Base-by-base conservation (phyloP, 2,797 vertebrate genomes). In the Varecia variegata region DNA sequence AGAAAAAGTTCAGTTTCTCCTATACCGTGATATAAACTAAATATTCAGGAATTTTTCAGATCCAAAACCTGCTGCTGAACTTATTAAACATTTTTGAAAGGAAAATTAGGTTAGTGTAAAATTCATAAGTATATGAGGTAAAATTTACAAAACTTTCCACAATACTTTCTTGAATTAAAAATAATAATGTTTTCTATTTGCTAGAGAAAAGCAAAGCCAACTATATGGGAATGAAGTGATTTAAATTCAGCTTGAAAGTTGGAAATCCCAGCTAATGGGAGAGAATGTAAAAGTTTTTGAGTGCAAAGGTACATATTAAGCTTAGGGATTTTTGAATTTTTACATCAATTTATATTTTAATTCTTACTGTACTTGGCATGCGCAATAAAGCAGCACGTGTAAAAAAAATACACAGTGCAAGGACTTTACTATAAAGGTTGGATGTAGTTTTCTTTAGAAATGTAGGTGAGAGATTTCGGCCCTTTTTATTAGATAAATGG, bases 261-360 rank as follows among this genome's bases (percentile, higher is more conserved):
- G 60, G 58, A 97, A 95, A 94, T 97, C 47, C 58, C 82, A 91
- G 40, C 45, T 95, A 86, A 60, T 71, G 58, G 92, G 50, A 92
- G 27, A 80, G 76, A 96, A 93, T 90, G 40, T 86, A 88, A 77
- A 89, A 86, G 47, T 65, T 90, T 95, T 83, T 93, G 76, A 97
- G 96, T 97, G 97, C 96, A 97, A 97, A 98, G 97, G 97, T 98
- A 67, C 82, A 93, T 97, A 97, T 98, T 97, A 97, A 98, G 97
- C 97, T 81, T 97, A 96, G 96, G 86, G 89, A 79, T 90, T 96
- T 97, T 96, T 95, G 70, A 93, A 94, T 97, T 96, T 97, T 95
- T 95, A 96, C 32, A 27, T 96, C 85, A 86, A 2, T 95, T 97
- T 97, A 95, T 97, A 97, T 97, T 96, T 98, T 95, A 92, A 96